phyloP scores from a whole-genome alignment of 2,797 vertebrate genomes.

The Oceanodroma leucorhoa region DNA sequence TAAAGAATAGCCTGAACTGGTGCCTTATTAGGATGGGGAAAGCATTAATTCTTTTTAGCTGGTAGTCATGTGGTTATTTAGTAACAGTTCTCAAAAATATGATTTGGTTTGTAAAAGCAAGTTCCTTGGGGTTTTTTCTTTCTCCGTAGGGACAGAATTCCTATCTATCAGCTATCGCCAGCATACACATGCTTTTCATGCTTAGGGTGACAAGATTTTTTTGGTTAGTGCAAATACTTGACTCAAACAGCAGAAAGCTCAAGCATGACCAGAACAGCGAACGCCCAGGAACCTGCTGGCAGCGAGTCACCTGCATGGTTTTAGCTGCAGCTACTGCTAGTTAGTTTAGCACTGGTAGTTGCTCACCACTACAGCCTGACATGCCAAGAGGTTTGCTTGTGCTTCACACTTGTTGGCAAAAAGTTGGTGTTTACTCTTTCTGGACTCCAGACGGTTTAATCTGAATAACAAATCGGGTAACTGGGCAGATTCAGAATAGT shows the following conservation, averaged over 20 bases:
- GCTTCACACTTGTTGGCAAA: not conserved
- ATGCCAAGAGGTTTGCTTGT: not conserved
- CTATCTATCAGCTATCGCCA: not conserved
- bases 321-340: not conserved
- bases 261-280: not conserved
- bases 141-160: not conserved
- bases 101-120: not conserved
- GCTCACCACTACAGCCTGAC: not conserved
- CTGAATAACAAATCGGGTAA: not conserved
- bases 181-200: not conserved
- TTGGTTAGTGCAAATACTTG: not conserved
- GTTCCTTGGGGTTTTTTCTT: not conserved
- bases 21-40: not conserved
- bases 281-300: not conserved
- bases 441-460: not conserved
- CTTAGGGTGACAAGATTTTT: not conserved
- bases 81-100: not conserved
- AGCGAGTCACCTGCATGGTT: not conserved
- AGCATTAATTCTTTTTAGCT: not conserved
- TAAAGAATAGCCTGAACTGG: not conserved
- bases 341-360: not conserved
- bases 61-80: not conserved
- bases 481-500: not conserved
- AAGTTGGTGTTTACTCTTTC: not conserved
- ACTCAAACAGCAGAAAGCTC: not conserved